Base-by-base conservation (phyloP, 2,888 invertebrate genomes). In the Drosophila prostipennis region DNA sequence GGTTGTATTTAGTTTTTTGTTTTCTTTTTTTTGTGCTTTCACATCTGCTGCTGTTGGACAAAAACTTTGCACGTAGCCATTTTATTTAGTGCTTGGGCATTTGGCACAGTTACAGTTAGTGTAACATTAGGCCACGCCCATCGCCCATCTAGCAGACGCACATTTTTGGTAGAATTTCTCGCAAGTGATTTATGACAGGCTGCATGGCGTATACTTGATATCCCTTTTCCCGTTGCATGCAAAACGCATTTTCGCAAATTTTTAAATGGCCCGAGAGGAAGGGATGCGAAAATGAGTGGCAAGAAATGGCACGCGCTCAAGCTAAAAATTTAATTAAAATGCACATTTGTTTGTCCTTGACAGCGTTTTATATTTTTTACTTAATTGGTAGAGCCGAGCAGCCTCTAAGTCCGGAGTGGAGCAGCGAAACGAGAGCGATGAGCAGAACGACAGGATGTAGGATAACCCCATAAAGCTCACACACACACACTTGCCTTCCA, bases 291-390 rank as follows among this genome's bases (percentile, higher is more conserved):
- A 57, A 36, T 57, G 42, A 32, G 43, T 40, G 36, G 51, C n/a
- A 55, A 61, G 49, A 64, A 60, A 64, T 57, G 54, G 60, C 64
- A 70, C 59, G 63, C 46, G 51, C 58, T 57, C 53, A 59, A 63
- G 67, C 70, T 80, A 69, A 72, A 80, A 83, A 85, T 85, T 87
- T 87, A 85, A 85, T 85, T 85, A 87, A 87, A 87, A 85, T 82
- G 80, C 81, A 79, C 87, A 85, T 87, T 85, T 82, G 79, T 82
- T 87, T 84, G 84, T 85, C 84, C 84, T 85, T 85, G 87, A 80
- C 87, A 87, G 87, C 72, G 70, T 85, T 86, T 85, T 76, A 80
- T 82, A 80, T 79, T 84, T 74, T 85, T 76, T 65, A 65, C 72
- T 76, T 87, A 85, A 85, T 85, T 85, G 87, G 87, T 68, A 78